A percentile compares a stretch with the other conserved stretches of the same genome.
Evolutionary conservation across 2,797 vertebrate species (phyloP).

Genomic region (Micromesistius poutassou): DNA sequence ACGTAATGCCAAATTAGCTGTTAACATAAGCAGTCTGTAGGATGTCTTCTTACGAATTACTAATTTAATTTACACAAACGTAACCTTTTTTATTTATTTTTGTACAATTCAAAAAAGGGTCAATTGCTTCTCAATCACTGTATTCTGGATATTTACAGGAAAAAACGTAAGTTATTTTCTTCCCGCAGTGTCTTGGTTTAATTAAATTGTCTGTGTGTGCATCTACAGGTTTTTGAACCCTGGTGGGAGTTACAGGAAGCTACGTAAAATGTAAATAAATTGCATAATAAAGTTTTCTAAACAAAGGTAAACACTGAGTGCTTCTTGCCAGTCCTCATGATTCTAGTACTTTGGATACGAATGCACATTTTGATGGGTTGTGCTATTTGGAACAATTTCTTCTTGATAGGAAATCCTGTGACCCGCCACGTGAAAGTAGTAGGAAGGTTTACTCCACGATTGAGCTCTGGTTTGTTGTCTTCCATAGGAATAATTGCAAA

Average conservation of each 20-base stretch:
- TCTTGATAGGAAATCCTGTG: background rate
- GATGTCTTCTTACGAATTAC: background rate
- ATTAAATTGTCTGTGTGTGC: constrained; percentile 21
- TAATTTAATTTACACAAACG: background rate
- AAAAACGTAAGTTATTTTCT: background rate
- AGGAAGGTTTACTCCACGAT: constrained; percentile 4
- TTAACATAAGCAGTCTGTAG: background rate
- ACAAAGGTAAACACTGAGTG: background rate
- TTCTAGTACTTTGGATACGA: background rate
- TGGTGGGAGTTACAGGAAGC: background rate
- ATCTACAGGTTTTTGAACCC: background rate
- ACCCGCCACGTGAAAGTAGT: background rate
- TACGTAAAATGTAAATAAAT: constrained; percentile 29
- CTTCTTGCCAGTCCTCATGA: background rate
- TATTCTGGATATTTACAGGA: constrained; percentile 1
- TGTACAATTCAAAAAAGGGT: background rate
- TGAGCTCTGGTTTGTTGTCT: background rate
- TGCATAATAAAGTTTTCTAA: constrained; percentile 60
- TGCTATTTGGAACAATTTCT: background rate
- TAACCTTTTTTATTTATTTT: background rate
- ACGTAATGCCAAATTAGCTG: background rate
- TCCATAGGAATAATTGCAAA: background rate
- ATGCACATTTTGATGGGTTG: background rate
- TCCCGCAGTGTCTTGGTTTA: constrained; percentile 21
- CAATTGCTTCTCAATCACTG: background rate